Evolutionary conservation across 1,140 invertebrate species (phyloP), one percentile per base, ranked within the genome.

Genomic region (Drosophila pseudoananassae): DNA sequence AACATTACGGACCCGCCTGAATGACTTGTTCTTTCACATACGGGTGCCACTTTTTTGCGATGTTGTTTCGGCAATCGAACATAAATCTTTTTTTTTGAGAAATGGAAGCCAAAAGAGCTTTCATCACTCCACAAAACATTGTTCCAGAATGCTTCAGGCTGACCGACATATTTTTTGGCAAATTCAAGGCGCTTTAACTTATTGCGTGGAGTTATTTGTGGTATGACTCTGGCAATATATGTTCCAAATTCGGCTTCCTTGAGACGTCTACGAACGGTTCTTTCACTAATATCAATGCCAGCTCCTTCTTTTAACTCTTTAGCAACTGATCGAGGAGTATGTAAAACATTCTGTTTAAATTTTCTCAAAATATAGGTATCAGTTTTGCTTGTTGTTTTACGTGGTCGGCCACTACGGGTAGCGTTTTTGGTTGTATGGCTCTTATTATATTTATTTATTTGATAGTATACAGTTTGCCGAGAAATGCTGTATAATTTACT

Each of bases 241-340:
- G 49, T 59, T 53, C 59, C 53, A 17, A 59, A 46, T 38, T 31
- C 38, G 43, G 36, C 10, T n/a, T n/a, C 15, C 51, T 51, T 57
- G 10, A 66, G 46, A 51, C 54, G 63, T 54, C 47, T 60, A 12
- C 65, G 43, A 61, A 61, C 55, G 15, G 45, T 54, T 25, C 45
- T 50, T 25, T 60, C 57, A 69, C 56, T 60, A 46, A 69, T 60
- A 20, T n/a, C n/a, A n/a, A n/a, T n/a, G n/a, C n/a, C n/a, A n/a
- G n/a, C n/a, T n/a, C n/a, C n/a, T n/a, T 20, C 20, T 20, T 20
- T 20, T 20, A 20, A 20, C 3, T 20, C 3, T 3, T 20, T 20
- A 20, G 20, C 20, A 20, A 20, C 20, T 20, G 20, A 20, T 20
- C 20, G 3, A 20, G 20, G 3, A 20, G 20, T 20, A 20, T 20